Conservation (phyloP, 2,113 vertebrate genomes). For the Illadopsis cleaveri region DNA sequence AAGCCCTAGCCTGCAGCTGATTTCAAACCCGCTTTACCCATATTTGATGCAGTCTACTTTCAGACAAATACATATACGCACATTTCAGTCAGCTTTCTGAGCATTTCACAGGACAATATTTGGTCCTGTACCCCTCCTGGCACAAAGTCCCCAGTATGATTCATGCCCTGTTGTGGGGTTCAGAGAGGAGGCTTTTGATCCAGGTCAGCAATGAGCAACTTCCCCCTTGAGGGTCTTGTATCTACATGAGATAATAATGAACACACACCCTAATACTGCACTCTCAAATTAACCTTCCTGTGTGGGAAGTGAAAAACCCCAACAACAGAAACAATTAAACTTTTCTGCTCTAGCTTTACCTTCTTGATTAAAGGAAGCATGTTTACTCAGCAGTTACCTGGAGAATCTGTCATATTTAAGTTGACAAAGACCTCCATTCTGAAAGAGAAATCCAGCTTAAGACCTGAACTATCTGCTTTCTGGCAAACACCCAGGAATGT, state of each 20-base stretch:
- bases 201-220: not conserved
- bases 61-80: not conserved
- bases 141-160: not conserved
- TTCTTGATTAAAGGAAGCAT: not conserved
- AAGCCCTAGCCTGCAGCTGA: not conserved
- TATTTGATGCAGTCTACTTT: not conserved
- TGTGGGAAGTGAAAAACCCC: constrained; percentile 5
- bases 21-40: not conserved
- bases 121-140: not conserved
- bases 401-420: not conserved
- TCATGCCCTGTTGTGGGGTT: not conserved
- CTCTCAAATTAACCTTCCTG: not conserved
- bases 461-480: not conserved
- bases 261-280: not conserved
- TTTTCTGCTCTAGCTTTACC: not conserved
- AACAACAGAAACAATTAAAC: not conserved
- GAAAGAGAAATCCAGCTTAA: not conserved
- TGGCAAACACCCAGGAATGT: not conserved
- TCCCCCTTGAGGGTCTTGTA: not conserved
- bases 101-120: not conserved
- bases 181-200: rapidly evolving
- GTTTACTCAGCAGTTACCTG: not conserved
- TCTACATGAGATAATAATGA: not conserved
- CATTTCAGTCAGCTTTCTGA: not conserved
- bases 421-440: not conserved